phyloP scores from a whole-genome alignment of 2,888 invertebrate species.

The Mesorhabditis spiculigera region DNA sequence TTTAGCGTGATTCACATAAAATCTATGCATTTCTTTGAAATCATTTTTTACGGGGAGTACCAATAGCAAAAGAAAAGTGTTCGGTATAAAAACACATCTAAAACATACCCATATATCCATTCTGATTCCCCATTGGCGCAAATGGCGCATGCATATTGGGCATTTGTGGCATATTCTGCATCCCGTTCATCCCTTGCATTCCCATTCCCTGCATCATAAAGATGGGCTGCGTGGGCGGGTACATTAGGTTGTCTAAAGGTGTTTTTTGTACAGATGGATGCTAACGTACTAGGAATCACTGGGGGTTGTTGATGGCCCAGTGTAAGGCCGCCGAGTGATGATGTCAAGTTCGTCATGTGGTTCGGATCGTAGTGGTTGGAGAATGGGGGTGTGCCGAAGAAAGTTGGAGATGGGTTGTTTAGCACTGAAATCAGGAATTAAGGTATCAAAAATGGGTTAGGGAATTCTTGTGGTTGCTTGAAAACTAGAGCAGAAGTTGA shows the following conservation, averaged over 20 bases:
- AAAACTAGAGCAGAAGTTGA: too few relatives aligned
- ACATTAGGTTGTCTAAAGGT: background rate
- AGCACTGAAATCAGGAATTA: background rate
- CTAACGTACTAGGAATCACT: too few relatives aligned
- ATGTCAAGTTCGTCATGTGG: slow-evolving; percentile 9
- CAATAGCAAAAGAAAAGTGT: too few relatives aligned
- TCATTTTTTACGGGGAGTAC: too few relatives aligned
- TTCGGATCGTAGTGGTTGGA: background rate
- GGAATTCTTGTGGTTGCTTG: too few relatives aligned
- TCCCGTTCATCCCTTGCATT: background rate
- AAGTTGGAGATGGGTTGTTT: background rate
- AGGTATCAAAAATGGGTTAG: too few relatives aligned
- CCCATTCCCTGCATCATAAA: slow-evolving; percentile 1
- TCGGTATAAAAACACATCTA: background rate
- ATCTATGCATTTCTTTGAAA: too few relatives aligned
- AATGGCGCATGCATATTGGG: background rate
- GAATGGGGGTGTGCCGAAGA: slow-evolving; percentile 7
- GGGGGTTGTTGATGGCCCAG: too few relatives aligned
- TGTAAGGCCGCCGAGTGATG: too few relatives aligned
- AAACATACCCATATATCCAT: background rate
- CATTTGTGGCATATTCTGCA: background rate
- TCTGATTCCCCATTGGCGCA: background rate
- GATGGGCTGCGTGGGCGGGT: background rate
- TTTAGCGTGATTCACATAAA: too few relatives aligned
- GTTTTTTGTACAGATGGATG: too few relatives aligned